Percentiles rank a stretch among this genome's conserved stretches.
These are phyloP conservation scores for Heliconius charithonia DNA, from an alignment of 2,888 invertebrate species.

Conservation along the genomic window DNA sequence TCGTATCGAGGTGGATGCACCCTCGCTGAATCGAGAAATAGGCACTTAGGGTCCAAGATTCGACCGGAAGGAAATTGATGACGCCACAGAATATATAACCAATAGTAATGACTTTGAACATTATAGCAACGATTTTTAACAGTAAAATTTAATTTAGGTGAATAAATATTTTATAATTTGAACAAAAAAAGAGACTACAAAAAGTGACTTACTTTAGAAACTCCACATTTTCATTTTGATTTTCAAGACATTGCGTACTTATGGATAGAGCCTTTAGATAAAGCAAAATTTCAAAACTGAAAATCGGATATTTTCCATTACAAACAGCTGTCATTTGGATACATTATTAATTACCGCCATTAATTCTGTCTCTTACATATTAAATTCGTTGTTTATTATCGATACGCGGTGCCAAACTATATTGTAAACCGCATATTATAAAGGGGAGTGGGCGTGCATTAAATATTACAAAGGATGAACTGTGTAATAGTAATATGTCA, in stretches of 20 bases:
- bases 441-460: neutral
- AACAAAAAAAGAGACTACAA: neutral
- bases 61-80: constrained; percentile 59
- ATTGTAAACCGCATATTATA: constrained; percentile 35
- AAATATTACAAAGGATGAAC: neutral
- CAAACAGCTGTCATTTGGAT: constrained; percentile 18
- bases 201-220: no score
- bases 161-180: neutral
- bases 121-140: neutral
- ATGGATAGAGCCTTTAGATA: no score
- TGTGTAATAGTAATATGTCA: neutral
- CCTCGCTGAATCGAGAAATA: constrained; percentile 73
- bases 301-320: no score
- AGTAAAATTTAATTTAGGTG: neutral
- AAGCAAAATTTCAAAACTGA: no score
- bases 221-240: no score
- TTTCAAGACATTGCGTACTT: no score
- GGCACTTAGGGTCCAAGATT: constrained; percentile 70
- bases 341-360: constrained; percentile 22
- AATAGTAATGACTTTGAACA: constrained; percentile 36
- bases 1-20: constrained; percentile 55
- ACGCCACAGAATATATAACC: constrained; percentile 48
- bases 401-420: constrained; percentile 24
- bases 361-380: constrained; percentile 16
- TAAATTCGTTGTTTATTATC: constrained; percentile 23